Percentiles rank a stretch among this genome's conserved stretches.
Evolutionary conservation across 2,797 vertebrate genomes (phyloP).

Genomic region (Gymnothorax reevesii): DNA sequence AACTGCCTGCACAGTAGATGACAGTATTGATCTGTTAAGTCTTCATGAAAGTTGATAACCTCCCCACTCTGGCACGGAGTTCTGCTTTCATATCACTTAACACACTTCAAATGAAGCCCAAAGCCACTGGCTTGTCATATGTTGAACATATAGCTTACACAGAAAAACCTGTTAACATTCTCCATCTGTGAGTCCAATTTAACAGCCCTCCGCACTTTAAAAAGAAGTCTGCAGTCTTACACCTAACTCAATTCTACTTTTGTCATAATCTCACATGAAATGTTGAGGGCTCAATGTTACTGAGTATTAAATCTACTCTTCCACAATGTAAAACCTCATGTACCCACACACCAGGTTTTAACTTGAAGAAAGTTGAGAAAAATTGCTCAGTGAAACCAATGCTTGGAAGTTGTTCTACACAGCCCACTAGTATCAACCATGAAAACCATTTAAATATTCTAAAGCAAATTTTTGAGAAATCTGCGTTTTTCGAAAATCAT

Average conservation of each 20-base stretch:
- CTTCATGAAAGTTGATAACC: not conserved
- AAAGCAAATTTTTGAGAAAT: too few species aligned
- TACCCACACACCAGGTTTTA: too few species aligned
- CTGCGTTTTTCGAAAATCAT: too few species aligned
- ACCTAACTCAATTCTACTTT: constrained; percentile 54
- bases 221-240: constrained; percentile 58
- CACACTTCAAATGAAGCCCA: not conserved
- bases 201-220: constrained; percentile 37
- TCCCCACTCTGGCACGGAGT: not conserved
- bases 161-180: constrained; percentile 59
- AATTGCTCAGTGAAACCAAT: too few species aligned
- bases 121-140: constrained; percentile 47
- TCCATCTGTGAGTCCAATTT: constrained; percentile 41
- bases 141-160: constrained; percentile 49
- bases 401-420: too few species aligned
- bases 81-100: not conserved
- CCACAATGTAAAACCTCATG: too few species aligned
- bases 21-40: not conserved
- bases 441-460: too few species aligned
- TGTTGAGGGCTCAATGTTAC: not conserved
- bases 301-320: constrained; percentile 9
- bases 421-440: too few species aligned
- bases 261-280: constrained; percentile 39
- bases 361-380: too few species aligned
- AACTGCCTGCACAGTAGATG: not conserved